Evolutionary conservation across 2,888 invertebrate species (phyloP), one percentile per base, ranked within the genome.

Genomic region (Drosophila seclusa): DNA sequence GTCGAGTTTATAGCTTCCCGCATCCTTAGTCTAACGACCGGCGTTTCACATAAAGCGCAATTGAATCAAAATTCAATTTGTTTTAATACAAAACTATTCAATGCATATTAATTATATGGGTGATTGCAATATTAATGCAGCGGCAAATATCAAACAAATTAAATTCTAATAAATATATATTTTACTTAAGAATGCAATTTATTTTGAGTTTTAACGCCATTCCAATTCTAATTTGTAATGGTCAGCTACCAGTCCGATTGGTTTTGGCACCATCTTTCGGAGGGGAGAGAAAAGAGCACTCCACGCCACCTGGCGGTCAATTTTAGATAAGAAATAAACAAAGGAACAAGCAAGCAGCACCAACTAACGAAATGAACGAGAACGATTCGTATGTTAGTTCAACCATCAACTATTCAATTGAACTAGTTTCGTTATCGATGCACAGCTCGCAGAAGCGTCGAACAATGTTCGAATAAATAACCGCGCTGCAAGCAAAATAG

Each of bases 21-120:
- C 78, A 78, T 78, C 54, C 65, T 53, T 42, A 45, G 34, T 45
- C n/a, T 11, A 36, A 27, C 38, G 60, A 58, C 32, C 34, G 45
- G 60, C 49, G 21, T 48, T 13, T 27, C 38, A 29, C 18, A 32
- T 40, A 59, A 59, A 62, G 48, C 71, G 80, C 80, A 83, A 74
- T 68, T 69, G 70, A 85, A 85, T 85, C 55, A 90, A 85, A 88
- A 82, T 80, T 68, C 86, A 88, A 85, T 85, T 90, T 75, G 83
- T 85, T 76, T 71, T 82, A 88, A 90, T 85, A 85, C 90, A 87
- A 87, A 87, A 75, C 70, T 89, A 85, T 89, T 74, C 58, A 74
- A 78, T 87, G 64, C 66, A 63, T 48, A 78, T 78, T 52, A 73
- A 52, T 74, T 70, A 73, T 68, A 45, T 48, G 63, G 64, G 59